Base-by-base conservation (phyloP, 2,113 vertebrate species). In the Paedocypris sp. region DNA sequence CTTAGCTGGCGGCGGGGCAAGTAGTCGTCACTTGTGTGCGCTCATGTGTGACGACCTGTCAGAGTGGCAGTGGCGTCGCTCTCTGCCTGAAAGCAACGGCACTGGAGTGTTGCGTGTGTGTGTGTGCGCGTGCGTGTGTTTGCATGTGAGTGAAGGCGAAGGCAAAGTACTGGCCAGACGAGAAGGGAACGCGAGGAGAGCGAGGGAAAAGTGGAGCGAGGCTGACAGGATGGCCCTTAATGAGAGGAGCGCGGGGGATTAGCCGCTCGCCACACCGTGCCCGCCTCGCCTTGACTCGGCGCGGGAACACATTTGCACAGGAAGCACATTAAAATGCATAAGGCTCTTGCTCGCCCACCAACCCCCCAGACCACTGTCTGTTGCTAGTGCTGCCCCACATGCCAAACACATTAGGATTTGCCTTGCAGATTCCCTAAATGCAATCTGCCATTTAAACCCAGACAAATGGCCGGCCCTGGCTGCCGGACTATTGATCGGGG, bases 361-460 rank as follows among this genome's bases (percentile, higher is more conserved):
- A 35, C 45, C 51, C 57, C 69, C 69, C 67, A 69, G 63, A 70
- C 68, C 75, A 67, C 67, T 62, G 73, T 71, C 74, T 80, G 72
- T 78, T 72, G 48, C 60, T 72, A 65, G 62, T 57, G 46, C 64
- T 45, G 57, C 66, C 63, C 64, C 59, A 41, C 66, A 66, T 80
- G 69, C 69, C 72, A 72, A 77, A 69, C 48, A 63, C 73, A 75
- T 70, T 72, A 65, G 70, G 67, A 82, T 85, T 86, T 89, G 85
- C 86, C 84, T 88, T 85, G 88, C 87, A 86, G 73, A 87, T 88
- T 85, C 78, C 85, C 80, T 86, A 85, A 90, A 87, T 81, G 82
- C 85, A 86, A 86, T 85, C 84, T 85, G 87, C 87, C 85, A 87
- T 91, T 90, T 91, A 90, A 86, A 82, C 82, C 84, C 86, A 91